Percentiles rank a stretch among this genome's conserved stretches.
phyloP scores from a whole-genome alignment of 35 echinoderm and acorn worm genomes.

The Diadema setosum region DNA sequence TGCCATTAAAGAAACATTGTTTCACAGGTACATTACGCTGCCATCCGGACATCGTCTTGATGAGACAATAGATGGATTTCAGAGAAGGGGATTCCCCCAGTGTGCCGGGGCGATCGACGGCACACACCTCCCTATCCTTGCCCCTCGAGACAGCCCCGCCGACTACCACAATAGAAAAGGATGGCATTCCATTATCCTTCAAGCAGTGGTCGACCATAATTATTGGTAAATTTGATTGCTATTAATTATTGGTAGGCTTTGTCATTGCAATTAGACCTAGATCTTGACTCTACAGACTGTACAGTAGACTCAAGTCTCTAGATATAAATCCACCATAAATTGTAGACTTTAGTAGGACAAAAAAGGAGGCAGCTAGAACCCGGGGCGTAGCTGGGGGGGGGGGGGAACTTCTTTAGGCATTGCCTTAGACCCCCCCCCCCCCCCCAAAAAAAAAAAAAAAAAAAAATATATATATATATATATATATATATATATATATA shows the following conservation, averaged over 20 bases:
- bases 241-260: neutral
- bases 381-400: neutral
- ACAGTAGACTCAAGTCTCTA: too few relatives aligned
- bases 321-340: too few relatives aligned
- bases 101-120: constrained; percentile 59
- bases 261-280: neutral
- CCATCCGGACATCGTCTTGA: neutral
- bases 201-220: constrained; percentile 53
- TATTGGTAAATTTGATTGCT: neutral
- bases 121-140: constrained; percentile 39
- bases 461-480: too few relatives aligned
- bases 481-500: too few relatives aligned
- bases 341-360: neutral
- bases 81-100: constrained; percentile 32
- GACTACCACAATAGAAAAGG: constrained; percentile 62
- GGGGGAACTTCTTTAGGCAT: too few relatives aligned
- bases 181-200: constrained; percentile 8
- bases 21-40: neutral
- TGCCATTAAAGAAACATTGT: neutral
- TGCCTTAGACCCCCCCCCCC: too few relatives aligned
- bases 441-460: too few relatives aligned
- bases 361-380: too few relatives aligned
- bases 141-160: neutral
- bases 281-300: neutral
- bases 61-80: constrained; percentile 18